Evolutionary conservation across 2,113 vertebrate species (phyloP), one percentile per base, ranked within the genome.

Genomic region (Psittacula cyanocephala): DNA sequence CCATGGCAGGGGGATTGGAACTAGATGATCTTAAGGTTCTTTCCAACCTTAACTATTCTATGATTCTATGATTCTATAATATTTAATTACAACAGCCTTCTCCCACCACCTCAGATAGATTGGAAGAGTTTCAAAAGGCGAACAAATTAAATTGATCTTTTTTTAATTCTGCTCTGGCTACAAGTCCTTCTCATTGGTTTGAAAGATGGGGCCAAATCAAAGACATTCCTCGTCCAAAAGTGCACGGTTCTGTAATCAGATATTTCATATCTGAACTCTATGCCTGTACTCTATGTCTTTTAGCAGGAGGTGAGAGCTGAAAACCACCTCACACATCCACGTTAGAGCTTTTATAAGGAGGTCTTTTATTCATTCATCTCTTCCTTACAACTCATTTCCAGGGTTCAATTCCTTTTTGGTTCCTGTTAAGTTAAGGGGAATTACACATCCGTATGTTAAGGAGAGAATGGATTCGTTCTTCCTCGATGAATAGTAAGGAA

Each of bases 391-490:
- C 2, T 74, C 20, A 23, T 90, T 50, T 81, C 78, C 7, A 59
- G 17, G 33, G 62, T 93, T 82, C 55, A 68, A 5, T 86, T 95
- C 83, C 33, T 60, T 86, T 74, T 76, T 74, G 28, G 55, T 71
- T 94, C 95, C 80, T 88, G 50, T 62, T 78, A 46, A 29, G 29
- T 71, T 71, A 88, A 91, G 47, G 39, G 35, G 76, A 93, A 91
- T 71, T 88, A 60, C 10, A 41, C 44, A 78, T 72, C 35, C 13
- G n/a, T 81, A 37, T 29, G 13, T 11, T 86, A 68, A 62, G 39
- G 29, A 91, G 13, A 96, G 65, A 92, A 92, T 13, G 33, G 55
- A 81, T 78, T 74, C 31, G 52, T 93, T 95, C 53, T 93, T 90
- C 68, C 62, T 86, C 64, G 78, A 31, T 9, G 68, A 77, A 90